Percentiles rank a stretch among this genome's conserved stretches.
phyloP scores from a whole-genome alignment of 2,113 vertebrate genomes.

The Lophotis ruficrista region DNA sequence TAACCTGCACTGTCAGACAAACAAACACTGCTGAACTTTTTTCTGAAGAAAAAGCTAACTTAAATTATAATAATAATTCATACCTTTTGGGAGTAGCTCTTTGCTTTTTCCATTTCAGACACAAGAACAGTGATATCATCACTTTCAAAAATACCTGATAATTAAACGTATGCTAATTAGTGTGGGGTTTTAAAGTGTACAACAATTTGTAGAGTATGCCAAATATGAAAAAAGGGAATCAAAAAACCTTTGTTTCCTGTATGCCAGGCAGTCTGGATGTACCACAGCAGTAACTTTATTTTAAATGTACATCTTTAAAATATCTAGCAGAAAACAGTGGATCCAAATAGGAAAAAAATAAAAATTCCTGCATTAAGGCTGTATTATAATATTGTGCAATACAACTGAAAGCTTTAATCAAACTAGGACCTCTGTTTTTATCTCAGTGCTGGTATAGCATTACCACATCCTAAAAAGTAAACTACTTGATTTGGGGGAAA shows the following conservation, averaged over 20 bases:
- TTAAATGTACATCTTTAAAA: background rate
- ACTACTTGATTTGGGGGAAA: background rate
- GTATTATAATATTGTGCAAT: background rate
- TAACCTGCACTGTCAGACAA: background rate
- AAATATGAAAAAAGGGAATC: background rate
- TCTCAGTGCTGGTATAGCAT: background rate
- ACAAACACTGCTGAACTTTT: background rate
- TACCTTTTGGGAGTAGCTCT: slow-evolving; percentile 81
- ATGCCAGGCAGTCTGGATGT: background rate
- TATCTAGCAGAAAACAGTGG: background rate
- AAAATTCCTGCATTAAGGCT: background rate
- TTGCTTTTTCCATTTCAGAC: slow-evolving; percentile 80
- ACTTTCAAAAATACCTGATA: slow-evolving; percentile 80
- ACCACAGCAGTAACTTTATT: background rate
- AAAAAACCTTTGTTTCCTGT: background rate
- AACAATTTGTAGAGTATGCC: background rate
- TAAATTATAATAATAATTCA: background rate
- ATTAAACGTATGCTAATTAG: background rate
- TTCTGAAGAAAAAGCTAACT: background rate
- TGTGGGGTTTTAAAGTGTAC: background rate
- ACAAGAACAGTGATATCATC: slow-evolving; percentile 76
- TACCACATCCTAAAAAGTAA: background rate
- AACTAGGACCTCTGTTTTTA: background rate
- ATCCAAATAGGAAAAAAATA: background rate
- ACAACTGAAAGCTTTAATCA: background rate